These are phyloP conservation scores for Eilema caniola DNA, from an alignment of 2,888 invertebrate species.

Conservation along the genomic window DNA sequence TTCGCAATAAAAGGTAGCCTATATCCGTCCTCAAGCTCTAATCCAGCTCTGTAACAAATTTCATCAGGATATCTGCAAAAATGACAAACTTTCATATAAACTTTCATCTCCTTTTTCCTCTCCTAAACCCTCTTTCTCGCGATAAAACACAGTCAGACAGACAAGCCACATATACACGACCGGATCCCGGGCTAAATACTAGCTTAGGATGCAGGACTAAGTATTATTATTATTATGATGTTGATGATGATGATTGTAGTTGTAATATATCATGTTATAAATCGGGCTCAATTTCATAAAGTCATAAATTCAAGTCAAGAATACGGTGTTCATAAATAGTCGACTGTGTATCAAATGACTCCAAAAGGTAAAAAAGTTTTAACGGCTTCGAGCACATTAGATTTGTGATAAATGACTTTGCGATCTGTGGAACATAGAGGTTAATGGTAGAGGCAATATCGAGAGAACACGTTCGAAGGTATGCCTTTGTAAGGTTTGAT, in stretches of 20 bases:
- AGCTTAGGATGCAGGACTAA: not conserved
- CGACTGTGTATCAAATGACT: slow-evolving; percentile 24
- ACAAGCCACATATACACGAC: too few relatives aligned
- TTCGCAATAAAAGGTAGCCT: too few relatives aligned
- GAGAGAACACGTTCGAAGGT: not conserved
- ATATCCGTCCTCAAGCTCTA: too few relatives aligned
- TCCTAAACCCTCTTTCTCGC: too few relatives aligned
- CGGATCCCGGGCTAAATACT: too few relatives aligned
- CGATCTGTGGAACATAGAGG: slow-evolving; percentile 59
- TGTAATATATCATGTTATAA: not conserved
- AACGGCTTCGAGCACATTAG: slow-evolving; percentile 38
- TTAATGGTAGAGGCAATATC: not conserved
- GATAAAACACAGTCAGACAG: too few relatives aligned
- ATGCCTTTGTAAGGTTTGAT: slow-evolving; percentile 6
- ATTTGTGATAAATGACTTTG: slow-evolving; percentile 62
- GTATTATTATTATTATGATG: too few relatives aligned
- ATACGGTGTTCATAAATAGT: not conserved
- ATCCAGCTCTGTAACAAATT: too few relatives aligned
- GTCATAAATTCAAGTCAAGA: not conserved
- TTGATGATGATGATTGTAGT: too few relatives aligned
- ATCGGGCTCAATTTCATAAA: not conserved
- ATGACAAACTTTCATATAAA: too few relatives aligned
- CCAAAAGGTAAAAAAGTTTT: slow-evolving; percentile 33
- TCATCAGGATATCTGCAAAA: too few relatives aligned
- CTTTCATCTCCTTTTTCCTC: too few relatives aligned